Percentiles rank a stretch among this genome's conserved stretches.
These are phyloP conservation scores for Lasioglossum figueresi DNA, from an alignment of 2,888 invertebrate species.

Conservation along the genomic window DNA sequence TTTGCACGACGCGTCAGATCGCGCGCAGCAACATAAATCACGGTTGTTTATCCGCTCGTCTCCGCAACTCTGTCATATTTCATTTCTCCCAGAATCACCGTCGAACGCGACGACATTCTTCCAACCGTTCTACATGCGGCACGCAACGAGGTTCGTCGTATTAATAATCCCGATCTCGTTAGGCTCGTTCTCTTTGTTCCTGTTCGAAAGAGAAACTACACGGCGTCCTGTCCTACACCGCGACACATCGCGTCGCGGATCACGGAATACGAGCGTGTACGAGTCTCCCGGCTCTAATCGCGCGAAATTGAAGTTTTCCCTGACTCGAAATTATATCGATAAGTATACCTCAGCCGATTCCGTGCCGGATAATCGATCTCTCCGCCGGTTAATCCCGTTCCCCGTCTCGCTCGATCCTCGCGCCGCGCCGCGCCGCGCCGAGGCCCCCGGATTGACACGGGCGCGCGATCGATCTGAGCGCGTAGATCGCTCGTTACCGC, in stretches of 20 bases:
- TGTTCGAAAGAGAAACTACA: conserved; percentile 5
- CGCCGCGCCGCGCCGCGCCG: neutral
- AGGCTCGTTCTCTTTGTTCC: neutral
- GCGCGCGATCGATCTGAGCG: conserved; percentile 15
- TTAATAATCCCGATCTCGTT: neutral
- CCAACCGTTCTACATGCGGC: neutral
- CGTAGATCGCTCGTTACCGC: conserved; percentile 47
- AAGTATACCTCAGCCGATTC: conserved; percentile 40
- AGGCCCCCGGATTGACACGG: conserved; percentile 42
- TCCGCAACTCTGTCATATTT: neutral
- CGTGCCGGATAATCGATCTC: conserved; percentile 47
- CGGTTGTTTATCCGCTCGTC: neutral
- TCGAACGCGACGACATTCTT: neutral
- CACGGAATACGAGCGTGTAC: neutral
- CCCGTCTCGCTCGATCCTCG: neutral
- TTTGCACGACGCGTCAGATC: neutral
- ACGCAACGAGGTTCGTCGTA: neutral
- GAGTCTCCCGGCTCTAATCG: conserved; percentile 22
- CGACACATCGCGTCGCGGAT: neutral
- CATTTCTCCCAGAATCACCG: neutral
- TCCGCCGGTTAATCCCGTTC: conserved; percentile 40
- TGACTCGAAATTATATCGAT: conserved; percentile 23
- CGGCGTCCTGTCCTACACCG: neutral
- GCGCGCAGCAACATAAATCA: neutral
- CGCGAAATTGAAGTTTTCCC: conserved; percentile 34